Evolutionary conservation across 2,113 vertebrate genomes (phyloP).

Genomic region (Anthoscopus minutus): DNA sequence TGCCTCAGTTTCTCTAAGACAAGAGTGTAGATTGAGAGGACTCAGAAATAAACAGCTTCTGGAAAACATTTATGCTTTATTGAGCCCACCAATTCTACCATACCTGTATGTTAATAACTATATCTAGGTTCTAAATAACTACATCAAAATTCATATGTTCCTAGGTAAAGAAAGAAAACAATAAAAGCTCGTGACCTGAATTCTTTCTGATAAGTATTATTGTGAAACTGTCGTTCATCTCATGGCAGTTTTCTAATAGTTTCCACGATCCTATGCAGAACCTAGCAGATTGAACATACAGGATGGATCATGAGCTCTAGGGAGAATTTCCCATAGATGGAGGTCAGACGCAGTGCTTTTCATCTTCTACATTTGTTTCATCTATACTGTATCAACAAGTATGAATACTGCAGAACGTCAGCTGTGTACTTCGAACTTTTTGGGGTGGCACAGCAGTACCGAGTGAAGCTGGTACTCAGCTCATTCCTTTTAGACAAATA

Average conservation of each 20-base stretch:
- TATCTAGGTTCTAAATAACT: background rate
- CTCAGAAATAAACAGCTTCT: background rate
- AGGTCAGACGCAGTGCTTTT: background rate
- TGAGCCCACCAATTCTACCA: background rate
- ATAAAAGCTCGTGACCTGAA: background rate
- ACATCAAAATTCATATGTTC: background rate
- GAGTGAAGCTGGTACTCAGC: background rate
- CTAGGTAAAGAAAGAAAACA: background rate
- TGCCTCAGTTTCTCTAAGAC: background rate
- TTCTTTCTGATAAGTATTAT: background rate
- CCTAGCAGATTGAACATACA: background rate
- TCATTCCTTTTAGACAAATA: background rate
- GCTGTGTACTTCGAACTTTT: background rate
- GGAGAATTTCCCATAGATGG: background rate
- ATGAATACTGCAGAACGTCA: background rate
- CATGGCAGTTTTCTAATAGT: background rate
- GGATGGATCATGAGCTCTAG: background rate
- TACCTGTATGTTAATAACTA: background rate
- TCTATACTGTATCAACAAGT: background rate
- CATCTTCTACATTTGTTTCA: background rate
- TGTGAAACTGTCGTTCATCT: background rate
- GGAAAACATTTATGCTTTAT: background rate
- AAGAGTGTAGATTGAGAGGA: background rate
- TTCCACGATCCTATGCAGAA: background rate
- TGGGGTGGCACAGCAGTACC: rapidly evolving